Base-by-base conservation (phyloP, 2,797 vertebrate species). In the Tenualosa ilisha region DNA sequence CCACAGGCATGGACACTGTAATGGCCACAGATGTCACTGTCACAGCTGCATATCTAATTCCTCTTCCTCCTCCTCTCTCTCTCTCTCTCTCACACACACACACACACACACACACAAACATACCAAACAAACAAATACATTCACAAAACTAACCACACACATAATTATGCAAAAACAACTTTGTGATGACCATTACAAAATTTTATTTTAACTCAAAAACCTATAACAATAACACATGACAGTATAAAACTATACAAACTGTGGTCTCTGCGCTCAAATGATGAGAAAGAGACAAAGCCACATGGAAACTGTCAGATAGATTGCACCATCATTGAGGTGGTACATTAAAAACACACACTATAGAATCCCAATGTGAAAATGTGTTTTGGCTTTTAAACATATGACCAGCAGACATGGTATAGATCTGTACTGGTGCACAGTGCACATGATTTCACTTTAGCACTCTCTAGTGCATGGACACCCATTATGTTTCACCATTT, bases 231-330 rank as follows among this genome's bases (percentile, higher is more conserved):
- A 54, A 54, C 17, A 56, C 20, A 56, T 56, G 26, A 72, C 72
- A 46, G 40, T 79, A 79, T 79, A 79, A 79, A 79, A 79, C 72
- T 79, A 79, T 79, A 79, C 72, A 79, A 17, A 79, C 72, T 22
- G 46, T 46, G 40, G 72, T 20, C 72, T 79, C 68, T 20, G 37
- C 8, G 37, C 17, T 43, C 17, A 22, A 6, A 8, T 12, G 40
- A 46, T 40, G 72, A 75, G 40, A 6, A 15, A 31, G 31, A 72
- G 31, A 40, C 37, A 40, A 9, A 40, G 31, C 13, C 68, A 20
- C 26, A 40, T 4, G 26, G 68, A 40, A 12, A 31, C 3, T 17
- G 37, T 40, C 68, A 72, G 31, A 31, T 72, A 40, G 68, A 12
- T 22, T 56, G 54, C 54, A 22, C 54, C 54, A 56, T 56, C 17